phyloP scores from a whole-genome alignment of 2,888 invertebrate species.

The Callosobruchus maculatus region DNA sequence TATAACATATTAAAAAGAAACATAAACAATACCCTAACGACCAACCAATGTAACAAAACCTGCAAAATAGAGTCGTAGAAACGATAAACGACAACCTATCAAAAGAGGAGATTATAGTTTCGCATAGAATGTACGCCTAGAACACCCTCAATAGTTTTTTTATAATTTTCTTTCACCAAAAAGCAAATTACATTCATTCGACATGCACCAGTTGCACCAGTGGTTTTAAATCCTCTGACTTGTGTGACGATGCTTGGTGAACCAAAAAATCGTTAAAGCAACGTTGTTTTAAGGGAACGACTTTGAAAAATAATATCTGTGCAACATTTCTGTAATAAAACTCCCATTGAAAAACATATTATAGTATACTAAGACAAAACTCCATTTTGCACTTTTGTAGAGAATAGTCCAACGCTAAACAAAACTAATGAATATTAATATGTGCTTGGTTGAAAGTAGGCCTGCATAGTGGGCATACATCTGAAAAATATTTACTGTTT shows the following conservation, averaged over 20 bases:
- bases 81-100: background rate
- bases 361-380: too few relatives aligned
- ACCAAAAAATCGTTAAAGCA: too few relatives aligned
- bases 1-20: background rate
- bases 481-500: too few relatives aligned
- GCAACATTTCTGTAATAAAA: too few relatives aligned
- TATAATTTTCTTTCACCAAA: background rate
- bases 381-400: too few relatives aligned
- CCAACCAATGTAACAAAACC: background rate
- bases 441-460: too few relatives aligned
- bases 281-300: too few relatives aligned
- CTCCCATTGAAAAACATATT: too few relatives aligned
- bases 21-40: background rate
- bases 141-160: background rate
- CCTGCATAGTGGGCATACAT: too few relatives aligned
- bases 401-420: too few relatives aligned
- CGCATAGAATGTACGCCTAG: background rate
- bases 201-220: background rate
- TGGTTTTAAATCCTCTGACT: background rate
- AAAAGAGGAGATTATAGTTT: background rate
- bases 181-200: background rate
- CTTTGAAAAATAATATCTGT: too few relatives aligned
- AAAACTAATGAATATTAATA: too few relatives aligned
- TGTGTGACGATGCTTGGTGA: background rate
- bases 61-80: background rate